Base-by-base conservation (phyloP, 2,888 invertebrate genomes). In the Sesia apiformis region DNA sequence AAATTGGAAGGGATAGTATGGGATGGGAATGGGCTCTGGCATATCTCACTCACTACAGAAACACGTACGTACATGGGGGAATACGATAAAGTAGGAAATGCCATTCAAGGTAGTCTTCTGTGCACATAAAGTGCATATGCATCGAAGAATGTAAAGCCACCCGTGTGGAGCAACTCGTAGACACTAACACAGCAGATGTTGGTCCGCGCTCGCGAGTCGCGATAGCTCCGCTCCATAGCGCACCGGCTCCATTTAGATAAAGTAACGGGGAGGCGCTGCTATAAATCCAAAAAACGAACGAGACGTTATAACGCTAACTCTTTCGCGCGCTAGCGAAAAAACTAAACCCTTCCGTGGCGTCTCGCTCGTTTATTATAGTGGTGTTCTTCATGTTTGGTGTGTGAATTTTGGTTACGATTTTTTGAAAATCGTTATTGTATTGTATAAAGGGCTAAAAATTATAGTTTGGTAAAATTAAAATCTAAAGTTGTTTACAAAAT, bases 141-240 rank as follows among this genome's bases (percentile, higher is more conserved):
- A 23, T 23, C 23, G 23, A 23, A 23, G 23, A 23, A 23, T 23
- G 23, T 23, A 46, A 43, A 46, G 23, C 8, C 8, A 8, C 7
- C 65, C 64, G 76, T 84, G 75, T 83, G 74, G 55, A 55, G 58
- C 60, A 50, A 56, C 58, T 56, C 52, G 55, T 49, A 56, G 57
- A 54, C 59, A 60, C 65, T 69, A 66, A 71, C 63, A 60, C 63
- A 61, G 58, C 76, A 81, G 84, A 84, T 84, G 83, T 72, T 67
- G 69, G 71, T 66, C 67, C 71, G 66, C 65, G 63, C 63, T 60
- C 70, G 66, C 72, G 84, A 84, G 62, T 60, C 70, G 66, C 72
- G 84, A 84, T 85, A 84, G 78, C 78, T 73, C 82, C 85, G 78
- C 78, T 73, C 82, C 85, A 87, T 84, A 87, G 84, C 75, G 86